A percentile compares a stretch with the other conserved stretches of the same genome.
phyloP scores from a whole-genome alignment of 2,797 vertebrate genomes.

The Chaetophractus vellerosus region DNA sequence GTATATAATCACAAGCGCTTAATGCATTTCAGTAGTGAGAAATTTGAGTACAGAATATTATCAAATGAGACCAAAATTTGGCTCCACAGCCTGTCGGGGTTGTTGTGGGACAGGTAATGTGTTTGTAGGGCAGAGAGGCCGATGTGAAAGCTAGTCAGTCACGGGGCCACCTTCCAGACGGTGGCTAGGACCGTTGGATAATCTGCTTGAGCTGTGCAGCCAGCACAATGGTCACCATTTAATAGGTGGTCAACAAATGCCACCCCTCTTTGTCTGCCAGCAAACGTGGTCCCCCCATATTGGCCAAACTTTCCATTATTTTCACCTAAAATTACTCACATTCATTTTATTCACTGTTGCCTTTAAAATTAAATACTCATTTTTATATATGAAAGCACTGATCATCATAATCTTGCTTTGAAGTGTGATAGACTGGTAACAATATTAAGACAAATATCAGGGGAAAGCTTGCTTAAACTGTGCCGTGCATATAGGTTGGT shows the following conservation, averaged over 20 bases:
- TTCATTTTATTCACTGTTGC: background rate
- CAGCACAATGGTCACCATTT: fast-evolving
- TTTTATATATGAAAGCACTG: background rate
- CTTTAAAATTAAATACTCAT: background rate
- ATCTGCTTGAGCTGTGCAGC: background rate
- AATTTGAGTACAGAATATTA: background rate
- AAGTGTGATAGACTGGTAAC: background rate
- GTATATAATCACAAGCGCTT: background rate
- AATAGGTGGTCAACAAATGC: fast-evolving
- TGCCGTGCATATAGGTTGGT: background rate
- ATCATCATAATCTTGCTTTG: background rate
- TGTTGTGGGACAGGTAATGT: background rate
- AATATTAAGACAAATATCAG: background rate
- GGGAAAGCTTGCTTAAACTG: background rate
- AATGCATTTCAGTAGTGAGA: background rate
- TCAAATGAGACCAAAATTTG: background rate
- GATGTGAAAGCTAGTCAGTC: too few species aligned
- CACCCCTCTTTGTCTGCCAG: background rate
- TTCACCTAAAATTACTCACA: background rate
- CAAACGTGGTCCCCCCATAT: background rate
- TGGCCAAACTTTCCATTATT: background rate
- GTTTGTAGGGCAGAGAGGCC: too few species aligned
- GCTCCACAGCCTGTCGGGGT: background rate
- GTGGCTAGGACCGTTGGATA: background rate
- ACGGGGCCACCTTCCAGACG: too few species aligned